Evolutionary conservation across 1,140 invertebrate species (phyloP), one percentile per base, ranked within the genome.

Genomic region (Lethrus apterus): DNA sequence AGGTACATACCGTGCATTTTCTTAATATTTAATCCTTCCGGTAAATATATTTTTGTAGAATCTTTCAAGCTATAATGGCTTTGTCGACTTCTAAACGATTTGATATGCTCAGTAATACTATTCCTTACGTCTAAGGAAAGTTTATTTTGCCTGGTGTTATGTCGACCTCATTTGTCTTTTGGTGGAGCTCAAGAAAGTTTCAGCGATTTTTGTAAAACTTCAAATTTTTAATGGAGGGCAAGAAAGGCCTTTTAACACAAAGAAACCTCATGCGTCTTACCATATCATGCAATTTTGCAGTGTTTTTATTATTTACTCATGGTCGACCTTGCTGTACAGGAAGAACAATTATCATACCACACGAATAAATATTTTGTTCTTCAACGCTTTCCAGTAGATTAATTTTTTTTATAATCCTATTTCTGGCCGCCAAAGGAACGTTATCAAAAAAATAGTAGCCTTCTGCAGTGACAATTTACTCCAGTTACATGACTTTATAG

Each of bases 41-140:
- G 45, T n/a, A 54, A 35, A 31, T 54, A 54, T 3, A 51, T 8
- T 23, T 45, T 51, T 35, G n/a, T 44, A 10, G 50, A 30, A 8
- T 54, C 24, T 10, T 10, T 20, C 8, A 52, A 30, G 15, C 40
- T 44, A 40, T 55, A 55, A 19, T 34, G 14, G 2, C 14, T 17
- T 34, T 34, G 14, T 17, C 32, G 7, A 8, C 14, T 5, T 34
- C 19, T 34, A 34, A 34, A 34, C 4, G 32, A 34, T 11, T 2
- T 34, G n/a, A 34, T 34, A 10, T 34, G 32, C 15, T 10, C 4
- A 8, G 15, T 10, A 15, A 34, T 34, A 15, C 15, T 5, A 17
- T 15, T 17, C 15, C 7, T 34, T 17, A 34, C 11, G 8, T 3
- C 32, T 15, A 17, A 14, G 3, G 32, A 5, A 5, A 34, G 14